Evolutionary conservation across 2,888 invertebrate genomes (phyloP), one percentile per base, ranked within the genome.

Genomic region (Chymomyza caudatula): DNA sequence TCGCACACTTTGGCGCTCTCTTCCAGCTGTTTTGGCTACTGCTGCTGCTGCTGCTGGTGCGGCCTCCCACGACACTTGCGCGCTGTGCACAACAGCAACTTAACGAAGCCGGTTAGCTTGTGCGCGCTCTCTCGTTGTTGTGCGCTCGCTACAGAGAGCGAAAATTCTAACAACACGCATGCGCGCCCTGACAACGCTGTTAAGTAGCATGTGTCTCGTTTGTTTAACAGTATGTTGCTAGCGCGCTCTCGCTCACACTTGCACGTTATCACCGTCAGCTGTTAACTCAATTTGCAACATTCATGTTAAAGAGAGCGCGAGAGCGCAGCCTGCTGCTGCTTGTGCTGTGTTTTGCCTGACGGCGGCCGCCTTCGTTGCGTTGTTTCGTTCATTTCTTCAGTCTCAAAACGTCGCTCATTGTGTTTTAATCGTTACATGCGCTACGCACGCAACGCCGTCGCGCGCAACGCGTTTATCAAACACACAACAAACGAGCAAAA

Each of bases 401-500:
- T 87, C 82, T 84, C 77, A 74, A 79, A 86, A 84, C 84, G 84
- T 85, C 86, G 87, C 76, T 83, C 82, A 87, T 77, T 80, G 85
- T 77, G 74, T 76, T 80, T 67, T 75, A 71, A 69, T 77, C 82
- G 82, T 72, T 67, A 64, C 15, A 37, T 11, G 59, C 66, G 69
- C 65, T 65, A 72, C 71, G 72, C 72, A 74, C 59, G 59, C 59
- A 23, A 37, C 60, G 61, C 37, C 69, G 75, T 64, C 43, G 73
- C 76, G 71, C 73, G 69, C 73, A 76, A 75, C 75, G 76, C 78
- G 74, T 66, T 23, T 29, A 47, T 20, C 15, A 55, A 78, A 77
- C 68, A 61, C 71, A 77, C 68, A 73, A 69, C 71, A 74, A 73
- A 72, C 76, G 70, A 65, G 43, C 57, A 25, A 22, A 22, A 20